Evolutionary conservation across 2,797 vertebrate genomes (phyloP), one percentile per base, ranked within the genome.

Genomic region (Chaunax sp.): DNA sequence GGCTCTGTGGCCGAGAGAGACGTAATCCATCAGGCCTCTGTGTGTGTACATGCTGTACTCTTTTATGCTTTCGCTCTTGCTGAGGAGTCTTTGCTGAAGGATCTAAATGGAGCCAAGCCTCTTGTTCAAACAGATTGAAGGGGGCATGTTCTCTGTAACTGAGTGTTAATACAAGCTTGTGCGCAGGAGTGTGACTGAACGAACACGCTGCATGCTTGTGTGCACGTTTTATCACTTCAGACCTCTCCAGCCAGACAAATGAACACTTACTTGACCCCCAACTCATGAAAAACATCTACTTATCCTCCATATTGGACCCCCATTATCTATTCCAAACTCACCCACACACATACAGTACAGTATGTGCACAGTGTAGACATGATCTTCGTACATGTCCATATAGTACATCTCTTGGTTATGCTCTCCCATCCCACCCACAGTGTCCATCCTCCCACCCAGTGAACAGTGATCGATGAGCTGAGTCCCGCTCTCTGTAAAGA

Each of bases 401-500:
- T 72, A 71, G 54, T 70, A 69, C 81, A 84, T 78, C 72, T 85
- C 78, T 77, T 59, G 16, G 49, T 76, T 69, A 55, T 68, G 70
- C 74, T 82, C 83, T 78, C 67, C 53, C 37, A 74, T 92, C 85
- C 89, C 86, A 89, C 86, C 87, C 90, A 91, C 78, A 16, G 80
- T 33, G 85, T 67, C 78, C 80, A 83, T 91, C 90, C 86, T 91
- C 89, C 79, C 61, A 78, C 86, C 53, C 58, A 54, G 69, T 25
- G 77, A 64, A 19, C 63, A 44, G 73, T 94, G 91, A 94, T 92
- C 80, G 88, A 94, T 91, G 92, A 90, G 74, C 78, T 33, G 78
- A 74, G 65, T 45, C 66, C 46, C 5, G 46, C 62, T 85, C 82
- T 77, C 73, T 44, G 60, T 78, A 78, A 86, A 75, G 86, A 54